Base-by-base conservation (phyloP, 2,113 vertebrate genomes). In the Halichoerus grypus region DNA sequence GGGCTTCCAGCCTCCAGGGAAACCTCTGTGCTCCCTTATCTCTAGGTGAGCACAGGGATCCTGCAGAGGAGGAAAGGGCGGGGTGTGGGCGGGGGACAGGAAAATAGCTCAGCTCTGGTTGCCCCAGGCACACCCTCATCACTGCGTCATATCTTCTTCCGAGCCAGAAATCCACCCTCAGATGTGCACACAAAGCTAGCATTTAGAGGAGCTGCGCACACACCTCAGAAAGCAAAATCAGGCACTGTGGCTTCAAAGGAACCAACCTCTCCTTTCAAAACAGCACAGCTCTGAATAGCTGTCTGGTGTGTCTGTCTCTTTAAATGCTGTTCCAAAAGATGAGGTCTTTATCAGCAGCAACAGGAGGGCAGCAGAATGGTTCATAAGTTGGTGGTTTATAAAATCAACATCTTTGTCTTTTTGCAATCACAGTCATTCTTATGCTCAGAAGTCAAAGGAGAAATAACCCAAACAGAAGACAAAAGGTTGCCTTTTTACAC, bases 161-260 rank as follows among this genome's bases (percentile, higher is more conserved):
- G 18, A 96, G 96, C 92, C 95, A 97, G 96, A 88, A 92, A 96
- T 79, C 92, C 94, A 31, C 89, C 95, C 90, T 95, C 53, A 28
- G 67, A 89, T 7, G 53, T 22, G 3, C n/a, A 76, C 61, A 72
- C 89, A 92, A 57, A 67, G 92, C 96, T 83, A 90, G 46, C 92
- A 55, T 92, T 92, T 72, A 84, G 81, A 33, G 92, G 71, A 92
- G 53, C 33, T 7, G 0, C 8, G 11, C 36, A 4, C 14, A 33
- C 74, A 83, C 39, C 81, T 53, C 10, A 0, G 74, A 83, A 85
- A 80, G 92, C 31, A 65, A 31, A 87, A n/a, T 13, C 7, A 12
- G 53, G 63, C n/a, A n/a, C 85, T 2, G 8, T 3, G 19, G 31
- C 36, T 65, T 88, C 87, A 24, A 55, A 89, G 59, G 42, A 39